These are phyloP conservation scores for Allygus modestus DNA, from an alignment of 2,888 invertebrate species.

Conservation along the genomic window DNA sequence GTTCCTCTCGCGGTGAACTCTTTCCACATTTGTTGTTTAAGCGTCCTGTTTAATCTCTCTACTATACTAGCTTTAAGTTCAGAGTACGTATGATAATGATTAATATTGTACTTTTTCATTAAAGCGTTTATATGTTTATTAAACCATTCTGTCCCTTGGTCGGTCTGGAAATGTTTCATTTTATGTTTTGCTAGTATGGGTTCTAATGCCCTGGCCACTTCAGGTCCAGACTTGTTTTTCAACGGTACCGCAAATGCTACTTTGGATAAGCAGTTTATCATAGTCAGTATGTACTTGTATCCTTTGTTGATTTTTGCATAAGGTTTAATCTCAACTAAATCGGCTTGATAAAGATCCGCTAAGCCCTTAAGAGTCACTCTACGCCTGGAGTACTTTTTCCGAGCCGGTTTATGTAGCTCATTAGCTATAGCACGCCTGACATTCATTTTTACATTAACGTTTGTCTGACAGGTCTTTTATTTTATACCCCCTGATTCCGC, in stretches of 20 bases:
- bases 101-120: slow-evolving; percentile 52
- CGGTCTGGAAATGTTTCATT: slow-evolving; percentile 56
- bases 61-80: slow-evolving; percentile 29
- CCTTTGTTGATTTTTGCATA: slow-evolving; percentile 61
- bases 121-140: slow-evolving; percentile 9
- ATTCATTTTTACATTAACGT: slow-evolving; percentile 38
- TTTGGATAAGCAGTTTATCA: slow-evolving; percentile 59
- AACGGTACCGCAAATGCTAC: slow-evolving; percentile 58
- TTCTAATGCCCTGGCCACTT: slow-evolving; percentile 15
- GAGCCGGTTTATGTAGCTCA: slow-evolving; percentile 52
- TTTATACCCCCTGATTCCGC: not conserved
- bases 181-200: slow-evolving; percentile 6
- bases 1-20: slow-evolving; percentile 7
- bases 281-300: slow-evolving; percentile 60
- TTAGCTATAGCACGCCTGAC: slow-evolving; percentile 13
- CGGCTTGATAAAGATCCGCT: slow-evolving; percentile 62
- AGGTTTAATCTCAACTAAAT: slow-evolving; percentile 61
- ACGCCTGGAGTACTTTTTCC: slow-evolving; percentile 52
- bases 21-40: slow-evolving; percentile 40
- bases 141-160: slow-evolving; percentile 52
- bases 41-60: slow-evolving; percentile 57
- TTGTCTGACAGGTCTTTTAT: not conserved
- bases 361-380: slow-evolving; percentile 58
- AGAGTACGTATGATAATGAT: slow-evolving; percentile 41
- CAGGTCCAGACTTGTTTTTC: slow-evolving; percentile 51